These are phyloP conservation scores for Ailuropoda melanoleuca DNA, from an alignment of 2,113 vertebrate species.

Conservation along the genomic window DNA sequence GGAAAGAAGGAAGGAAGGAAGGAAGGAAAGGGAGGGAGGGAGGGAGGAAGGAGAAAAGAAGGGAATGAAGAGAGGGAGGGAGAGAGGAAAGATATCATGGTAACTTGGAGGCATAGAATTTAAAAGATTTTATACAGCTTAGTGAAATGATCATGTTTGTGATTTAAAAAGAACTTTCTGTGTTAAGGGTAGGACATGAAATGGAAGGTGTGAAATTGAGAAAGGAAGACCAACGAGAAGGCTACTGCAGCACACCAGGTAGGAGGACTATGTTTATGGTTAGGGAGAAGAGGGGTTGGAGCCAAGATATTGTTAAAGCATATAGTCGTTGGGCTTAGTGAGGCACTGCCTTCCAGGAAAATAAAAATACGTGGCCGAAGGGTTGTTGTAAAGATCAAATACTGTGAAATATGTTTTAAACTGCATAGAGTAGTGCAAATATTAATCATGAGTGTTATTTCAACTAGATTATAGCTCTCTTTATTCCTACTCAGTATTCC, in stretches of 20 bases:
- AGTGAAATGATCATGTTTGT: background rate
- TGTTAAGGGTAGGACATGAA: background rate
- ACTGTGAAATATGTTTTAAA: slow-evolving; percentile 50
- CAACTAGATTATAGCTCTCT: slow-evolving; percentile 23
- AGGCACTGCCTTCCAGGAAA: background rate
- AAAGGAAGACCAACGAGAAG: background rate
- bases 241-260: background rate
- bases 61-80: background rate
- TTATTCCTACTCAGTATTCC: slow-evolving; percentile 39
- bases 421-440: background rate
- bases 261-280: background rate
- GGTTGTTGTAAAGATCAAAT: slow-evolving; percentile 4
- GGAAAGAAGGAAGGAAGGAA: too few relatives aligned
- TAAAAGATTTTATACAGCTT: background rate
- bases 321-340: background rate
- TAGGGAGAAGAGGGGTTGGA: background rate
- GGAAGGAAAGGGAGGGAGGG: too few relatives aligned
- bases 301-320: background rate
- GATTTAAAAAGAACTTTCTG: background rate
- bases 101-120: background rate
- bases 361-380: background rate
- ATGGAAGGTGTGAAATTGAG: background rate
- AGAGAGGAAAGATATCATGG: background rate
- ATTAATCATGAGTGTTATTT: slow-evolving; percentile 51
- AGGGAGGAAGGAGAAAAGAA: background rate